Base-by-base conservation (phyloP, 2,113 vertebrate species). In the Poeciliopsis prolifica region DNA sequence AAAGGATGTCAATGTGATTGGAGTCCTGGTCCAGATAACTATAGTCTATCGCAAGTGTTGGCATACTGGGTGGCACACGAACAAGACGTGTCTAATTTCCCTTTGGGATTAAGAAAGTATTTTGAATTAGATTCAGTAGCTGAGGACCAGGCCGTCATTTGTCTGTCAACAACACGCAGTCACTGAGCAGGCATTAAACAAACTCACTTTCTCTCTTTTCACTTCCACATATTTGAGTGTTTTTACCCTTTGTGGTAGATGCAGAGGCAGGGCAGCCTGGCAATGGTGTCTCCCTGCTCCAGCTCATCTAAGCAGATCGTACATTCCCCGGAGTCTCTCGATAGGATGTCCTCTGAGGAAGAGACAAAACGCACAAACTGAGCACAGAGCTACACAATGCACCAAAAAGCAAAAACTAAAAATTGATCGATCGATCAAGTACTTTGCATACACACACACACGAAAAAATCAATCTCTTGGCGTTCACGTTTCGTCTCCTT, bases 261-360 rank as follows among this genome's bases (percentile, higher is more conserved):
- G 88, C 98, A 99, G 88, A 99, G 96, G 87, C 98, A 99, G 75
- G 98, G 98, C 93, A 99, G 95, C 44, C 98, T 95, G 83, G 97
- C 98, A 83, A 99, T 99, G n/a, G 97, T 98, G 88, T 99, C 97
- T 80, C 98, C 98, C 91, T 99, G 97, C 89, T 96, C 94, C 93
- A 99, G 81, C 65, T 98, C 97, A 68, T 99, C 98, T 88, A 99
- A 93, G 91, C 98, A 99, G 94, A 99, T 97, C 89, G 97, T 92
- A 96, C 98, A 99, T 92, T 99, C 98, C 87, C 97, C 98, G 80
- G 96, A 93, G 86, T 99, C 97, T 94, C 96, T 98, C 88, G 94
- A 96, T 92, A 99, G 95, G 80, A 99, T 97, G 85, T 99, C 98
- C 95, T 99, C 98, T 99, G 93, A 86, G 87, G 67, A 87, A 85